Conservation (phyloP, 2,113 vertebrate species). For the Lepisosteus oculatus region DNA sequence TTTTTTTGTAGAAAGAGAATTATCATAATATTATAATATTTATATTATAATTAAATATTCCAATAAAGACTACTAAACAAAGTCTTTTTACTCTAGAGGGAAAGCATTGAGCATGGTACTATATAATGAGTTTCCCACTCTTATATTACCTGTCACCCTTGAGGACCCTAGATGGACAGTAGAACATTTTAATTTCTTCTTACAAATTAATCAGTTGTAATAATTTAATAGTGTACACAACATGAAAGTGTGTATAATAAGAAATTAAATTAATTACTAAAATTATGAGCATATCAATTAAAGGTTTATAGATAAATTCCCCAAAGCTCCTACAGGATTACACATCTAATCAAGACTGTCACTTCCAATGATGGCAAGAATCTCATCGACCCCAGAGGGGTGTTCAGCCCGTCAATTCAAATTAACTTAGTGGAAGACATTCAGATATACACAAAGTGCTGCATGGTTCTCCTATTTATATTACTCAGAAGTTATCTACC, state of each 20-base stretch:
- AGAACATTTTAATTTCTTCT: conserved; percentile 54
- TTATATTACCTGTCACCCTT: conserved; percentile 17
- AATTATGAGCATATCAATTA: conserved; percentile 81
- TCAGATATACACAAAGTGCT: conserved; percentile 39
- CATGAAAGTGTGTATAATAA: conserved; percentile 63
- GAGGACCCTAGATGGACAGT: conserved; percentile 26
- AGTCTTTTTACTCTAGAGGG: not conserved
- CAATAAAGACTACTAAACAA: too few relatives aligned
- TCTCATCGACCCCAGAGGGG: conserved; percentile 70
- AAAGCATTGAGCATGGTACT: not conserved
- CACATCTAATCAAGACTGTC: conserved; percentile 78
- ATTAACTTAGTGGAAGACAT: conserved; percentile 58
- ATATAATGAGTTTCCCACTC: conserved; percentile 6
- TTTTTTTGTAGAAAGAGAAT: too few relatives aligned
- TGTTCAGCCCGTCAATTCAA: conserved; percentile 71
- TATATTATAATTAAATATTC: too few relatives aligned
- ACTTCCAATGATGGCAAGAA: conserved; percentile 72
- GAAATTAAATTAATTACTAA: conserved; percentile 80
- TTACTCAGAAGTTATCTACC: conserved; percentile 34
- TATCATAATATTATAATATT: too few relatives aligned
- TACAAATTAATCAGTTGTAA: conserved; percentile 63
- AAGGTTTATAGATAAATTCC: conserved; percentile 66
- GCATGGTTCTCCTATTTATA: conserved; percentile 48
- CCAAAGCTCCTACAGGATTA: conserved; percentile 75
- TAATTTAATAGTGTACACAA: conserved; percentile 63